Evolutionary conservation across 53 echinoderm and acorn worm species (phyloP).

Genomic region (Hippasteria phrygiana): DNA sequence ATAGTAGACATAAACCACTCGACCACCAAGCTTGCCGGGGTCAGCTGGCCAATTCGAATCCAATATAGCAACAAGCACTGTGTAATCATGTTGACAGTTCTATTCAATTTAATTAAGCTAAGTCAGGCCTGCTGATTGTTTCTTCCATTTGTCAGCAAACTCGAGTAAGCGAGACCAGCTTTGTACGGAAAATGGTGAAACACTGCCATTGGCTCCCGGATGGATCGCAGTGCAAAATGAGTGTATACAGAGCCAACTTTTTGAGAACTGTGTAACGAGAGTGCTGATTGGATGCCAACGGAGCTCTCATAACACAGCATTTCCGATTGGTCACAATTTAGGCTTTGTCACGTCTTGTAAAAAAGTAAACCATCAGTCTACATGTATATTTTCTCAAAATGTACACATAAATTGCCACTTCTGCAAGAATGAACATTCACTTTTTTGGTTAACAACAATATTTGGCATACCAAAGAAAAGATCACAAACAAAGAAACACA

Average conservation of each 20-base stretch:
- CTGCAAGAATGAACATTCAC: neutral
- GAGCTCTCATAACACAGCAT: neutral
- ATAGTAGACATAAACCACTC: no score
- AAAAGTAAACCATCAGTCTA: neutral
- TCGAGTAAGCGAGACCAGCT: constrained; percentile 23
- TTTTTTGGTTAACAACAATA: neutral
- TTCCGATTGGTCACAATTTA: neutral
- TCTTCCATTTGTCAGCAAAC: constrained; percentile 27
- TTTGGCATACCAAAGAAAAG: neutral
- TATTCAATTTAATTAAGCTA: no score
- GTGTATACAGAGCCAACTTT: neutral
- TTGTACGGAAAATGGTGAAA: constrained; percentile 23
- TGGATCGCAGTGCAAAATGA: constrained; percentile 55
- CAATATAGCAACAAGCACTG: no score
- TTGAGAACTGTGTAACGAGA: neutral
- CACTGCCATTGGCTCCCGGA: constrained; percentile 17
- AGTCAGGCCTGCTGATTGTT: no score
- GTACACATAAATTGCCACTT: neutral
- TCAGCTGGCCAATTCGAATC: no score
- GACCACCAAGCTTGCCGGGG: no score
- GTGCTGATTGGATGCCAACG: neutral
- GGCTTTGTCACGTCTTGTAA: constrained; percentile 2
- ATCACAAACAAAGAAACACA: constrained; percentile 35
- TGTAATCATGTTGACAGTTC: no score
- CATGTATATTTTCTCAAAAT: constrained; percentile 25